Percentiles rank a stretch among this genome's conserved stretches.
These are phyloP conservation scores for Polydrusus tereticollis DNA, from an alignment of 2,888 invertebrate genomes.

Conservation along the genomic window DNA sequence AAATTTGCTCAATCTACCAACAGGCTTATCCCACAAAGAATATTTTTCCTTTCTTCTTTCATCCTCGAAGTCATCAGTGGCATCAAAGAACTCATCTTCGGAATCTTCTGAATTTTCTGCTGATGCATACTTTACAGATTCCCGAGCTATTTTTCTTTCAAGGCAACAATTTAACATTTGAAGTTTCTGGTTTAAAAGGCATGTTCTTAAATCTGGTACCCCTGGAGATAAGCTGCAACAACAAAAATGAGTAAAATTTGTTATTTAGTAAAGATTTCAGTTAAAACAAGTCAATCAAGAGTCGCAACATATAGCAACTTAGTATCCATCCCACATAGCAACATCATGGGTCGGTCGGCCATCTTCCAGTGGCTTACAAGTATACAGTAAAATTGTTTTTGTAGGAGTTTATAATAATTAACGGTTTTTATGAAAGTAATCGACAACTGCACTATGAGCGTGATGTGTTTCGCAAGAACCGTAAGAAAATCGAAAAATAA, in stretches of 20 bases:
- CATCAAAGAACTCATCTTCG: constrained; percentile 81
- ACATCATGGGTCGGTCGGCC: no score
- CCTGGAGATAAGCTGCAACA: constrained; percentile 81
- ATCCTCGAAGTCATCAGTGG: constrained; percentile 70
- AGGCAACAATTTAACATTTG: constrained; percentile 89
- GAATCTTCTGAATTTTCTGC: constrained; percentile 62
- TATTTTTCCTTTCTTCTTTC: constrained; percentile 64
- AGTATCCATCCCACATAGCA: no score
- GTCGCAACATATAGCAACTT: no score
- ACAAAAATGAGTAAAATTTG: constrained; percentile 46
- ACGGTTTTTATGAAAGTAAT: no score
- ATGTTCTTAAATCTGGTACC: constrained; percentile 88
- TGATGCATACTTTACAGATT: constrained; percentile 62
- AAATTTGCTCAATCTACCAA: constrained; percentile 79
- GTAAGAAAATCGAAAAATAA: no score
- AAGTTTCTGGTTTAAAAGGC: constrained; percentile 92
- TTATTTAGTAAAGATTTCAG: no score
- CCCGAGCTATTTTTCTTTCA: constrained; percentile 72
- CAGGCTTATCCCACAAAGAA: constrained; percentile 71
- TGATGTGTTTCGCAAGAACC: no score
- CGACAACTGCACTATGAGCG: no score
- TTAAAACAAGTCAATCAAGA: no score
- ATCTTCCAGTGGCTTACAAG: no score
- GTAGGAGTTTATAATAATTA: no score
- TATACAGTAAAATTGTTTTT: no score